A percentile compares a stretch with the other conserved stretches of the same genome.
These are phyloP conservation scores for Periophthalmodon schlosseri DNA, from an alignment of 2,113 vertebrate genomes.

Conservation along the genomic window DNA sequence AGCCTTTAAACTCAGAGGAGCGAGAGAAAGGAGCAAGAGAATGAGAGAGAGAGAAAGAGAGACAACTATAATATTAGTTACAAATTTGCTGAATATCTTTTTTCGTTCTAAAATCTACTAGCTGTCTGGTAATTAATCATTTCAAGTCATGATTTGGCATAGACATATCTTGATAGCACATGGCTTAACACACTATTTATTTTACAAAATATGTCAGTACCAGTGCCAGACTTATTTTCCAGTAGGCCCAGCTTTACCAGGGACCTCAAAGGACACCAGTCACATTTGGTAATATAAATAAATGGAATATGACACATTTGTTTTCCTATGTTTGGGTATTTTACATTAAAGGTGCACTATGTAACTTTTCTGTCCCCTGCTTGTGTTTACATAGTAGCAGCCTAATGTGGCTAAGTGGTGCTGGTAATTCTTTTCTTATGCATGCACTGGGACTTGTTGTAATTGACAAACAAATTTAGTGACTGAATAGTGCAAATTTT, in stretches of 20 bases:
- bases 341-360: not conserved
- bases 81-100: not conserved
- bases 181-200: not conserved
- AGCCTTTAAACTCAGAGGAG: constrained; percentile 11
- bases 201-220: not conserved
- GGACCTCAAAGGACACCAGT: too few relatives aligned
- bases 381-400: too few relatives aligned
- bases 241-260: not conserved
- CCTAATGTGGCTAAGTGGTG: too few relatives aligned
- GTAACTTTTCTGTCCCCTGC: too few relatives aligned
- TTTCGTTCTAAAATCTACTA: not conserved
- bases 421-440: too few relatives aligned
- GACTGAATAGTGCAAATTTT: too few relatives aligned
- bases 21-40: not conserved
- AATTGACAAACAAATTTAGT: too few relatives aligned
- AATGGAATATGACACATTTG: not conserved
- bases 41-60: not conserved
- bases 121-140: not conserved
- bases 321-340: not conserved
- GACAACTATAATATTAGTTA: too few relatives aligned
- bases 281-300: too few relatives aligned
- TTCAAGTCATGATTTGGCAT: not conserved
- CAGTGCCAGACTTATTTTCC: not conserved
- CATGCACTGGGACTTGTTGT: too few relatives aligned
- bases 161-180: not conserved